Base-by-base conservation (phyloP, 2,888 invertebrate species). In the Subacronicta megacephala region DNA sequence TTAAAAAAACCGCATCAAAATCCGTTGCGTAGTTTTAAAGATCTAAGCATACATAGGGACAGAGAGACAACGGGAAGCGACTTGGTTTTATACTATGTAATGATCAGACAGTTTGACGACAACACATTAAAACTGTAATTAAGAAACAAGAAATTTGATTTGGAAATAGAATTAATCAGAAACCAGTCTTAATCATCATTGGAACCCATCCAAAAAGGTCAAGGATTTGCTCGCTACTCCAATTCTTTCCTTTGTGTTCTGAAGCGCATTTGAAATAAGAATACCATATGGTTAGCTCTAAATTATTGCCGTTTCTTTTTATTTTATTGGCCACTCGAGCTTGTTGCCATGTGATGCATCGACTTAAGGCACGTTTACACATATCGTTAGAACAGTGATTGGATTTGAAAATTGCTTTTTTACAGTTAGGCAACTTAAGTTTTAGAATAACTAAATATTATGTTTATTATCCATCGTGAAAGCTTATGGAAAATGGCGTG, bases 201-300 rank as follows among this genome's bases (percentile, higher is more conserved):
- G 74, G 74, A 72, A 62, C 52, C 18, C 40, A 52, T 72, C 74
- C 74, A 74, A 74, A 69, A 75, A 72, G 74, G 74, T 74, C 74
- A 74, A 75, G 74, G 74, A 59, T 69, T 69, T 62, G 46, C 50
- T 57, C 44, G 57, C 64, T 59, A 52, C 56, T 64, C 62, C 56
- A 62, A 57, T 75, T 72, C 44, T 55, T 75, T 61, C 52, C 52
- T 75, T 74, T 75, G 58, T 70, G 26, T 43, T 55, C 55, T 50
- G 64, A 73, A 72, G 26, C 64, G 64, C 37, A 45, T 62, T 59
- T 57, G 54, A 75, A 75, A 75, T 58, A 75, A 75, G 61, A 73
- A 59, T 41, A 62, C 61, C 59, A 57, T n/a, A n/a, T 43, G 57
- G 56, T 71, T 61, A 44, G 72, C 52, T 75, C 18, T 72, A 74